Evolutionary conservation across 2,888 invertebrate species (phyloP).

Genomic region (Archips crataeganus): DNA sequence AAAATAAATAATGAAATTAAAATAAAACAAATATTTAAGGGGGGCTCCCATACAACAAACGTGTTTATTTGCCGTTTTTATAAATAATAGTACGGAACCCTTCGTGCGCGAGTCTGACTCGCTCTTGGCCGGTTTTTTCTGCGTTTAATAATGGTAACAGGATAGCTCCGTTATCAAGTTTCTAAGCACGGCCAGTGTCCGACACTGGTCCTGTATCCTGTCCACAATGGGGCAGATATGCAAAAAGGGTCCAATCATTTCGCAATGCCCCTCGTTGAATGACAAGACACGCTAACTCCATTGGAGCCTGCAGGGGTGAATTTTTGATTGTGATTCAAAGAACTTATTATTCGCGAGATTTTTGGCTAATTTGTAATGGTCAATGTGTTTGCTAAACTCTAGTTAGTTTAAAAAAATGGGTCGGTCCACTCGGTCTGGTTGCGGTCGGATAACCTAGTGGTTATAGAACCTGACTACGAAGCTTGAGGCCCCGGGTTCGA

Average conservation of each 20-base stretch:
- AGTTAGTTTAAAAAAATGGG: too few relatives aligned
- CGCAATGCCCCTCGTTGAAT: not conserved
- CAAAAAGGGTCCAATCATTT: not conserved
- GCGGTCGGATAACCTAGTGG: too few relatives aligned
- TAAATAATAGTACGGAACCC: too few relatives aligned
- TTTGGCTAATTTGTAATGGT: not conserved
- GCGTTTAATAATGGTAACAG: not conserved
- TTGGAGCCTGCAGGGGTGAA: not conserved
- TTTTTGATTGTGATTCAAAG: not conserved
- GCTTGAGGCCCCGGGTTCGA: too few relatives aligned
- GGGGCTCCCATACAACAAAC: too few relatives aligned
- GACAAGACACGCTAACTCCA: not conserved
- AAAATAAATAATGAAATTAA: too few relatives aligned
- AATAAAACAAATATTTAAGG: too few relatives aligned
- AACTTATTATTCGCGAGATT: not conserved
- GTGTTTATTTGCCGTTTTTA: too few relatives aligned
- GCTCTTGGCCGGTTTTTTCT: too few relatives aligned
- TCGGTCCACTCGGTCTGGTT: too few relatives aligned
- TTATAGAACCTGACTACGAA: too few relatives aligned
- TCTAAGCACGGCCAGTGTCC: not conserved
- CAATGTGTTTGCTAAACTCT: not conserved
- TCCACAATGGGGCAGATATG: conserved; percentile 5
- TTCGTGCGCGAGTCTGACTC: too few relatives aligned
- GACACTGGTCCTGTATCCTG: not conserved
- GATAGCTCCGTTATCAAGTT: not conserved